Percentiles rank a stretch among this genome's conserved stretches.
phyloP scores from a whole-genome alignment of 2,888 invertebrate species.

The Drosophila ezoana region DNA sequence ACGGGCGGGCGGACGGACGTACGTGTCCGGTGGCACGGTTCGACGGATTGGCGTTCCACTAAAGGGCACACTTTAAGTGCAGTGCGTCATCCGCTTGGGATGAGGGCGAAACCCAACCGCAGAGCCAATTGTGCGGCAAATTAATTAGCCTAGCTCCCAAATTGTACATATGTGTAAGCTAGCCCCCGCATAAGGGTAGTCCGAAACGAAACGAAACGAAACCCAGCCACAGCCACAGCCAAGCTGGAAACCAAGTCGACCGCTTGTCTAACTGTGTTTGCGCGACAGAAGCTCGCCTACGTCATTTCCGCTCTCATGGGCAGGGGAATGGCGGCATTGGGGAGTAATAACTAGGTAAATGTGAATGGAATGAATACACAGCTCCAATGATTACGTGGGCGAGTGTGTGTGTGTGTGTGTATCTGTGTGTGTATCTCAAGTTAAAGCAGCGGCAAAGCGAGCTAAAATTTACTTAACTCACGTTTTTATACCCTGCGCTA shows the following conservation, averaged over 20 bases:
- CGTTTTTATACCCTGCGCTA: conserved; percentile 46
- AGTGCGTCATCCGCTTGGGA: conserved; percentile 38
- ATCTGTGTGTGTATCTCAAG: conserved; percentile 28
- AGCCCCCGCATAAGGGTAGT: conserved; percentile 27
- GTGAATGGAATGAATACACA: conserved; percentile 59
- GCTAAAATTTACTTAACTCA: conserved; percentile 68
- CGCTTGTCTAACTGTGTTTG: conserved; percentile 56
- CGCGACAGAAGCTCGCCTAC: conserved; percentile 40
- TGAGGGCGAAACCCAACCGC: conserved; percentile 19
- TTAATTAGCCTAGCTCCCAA: conserved; percentile 48
- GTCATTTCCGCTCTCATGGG: conserved; percentile 53
- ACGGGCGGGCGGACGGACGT: conserved; percentile 11
- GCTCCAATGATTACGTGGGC: background rate
- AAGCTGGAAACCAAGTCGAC: conserved; percentile 24
- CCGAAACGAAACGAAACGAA: background rate
- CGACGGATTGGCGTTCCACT: conserved; percentile 39
- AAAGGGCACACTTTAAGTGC: conserved; percentile 40
- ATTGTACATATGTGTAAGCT: conserved; percentile 1
- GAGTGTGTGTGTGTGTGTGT: background rate
- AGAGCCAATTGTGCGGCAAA: conserved; percentile 32
- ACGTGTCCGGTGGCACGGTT: conserved; percentile 42
- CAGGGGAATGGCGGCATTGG: conserved; percentile 5
- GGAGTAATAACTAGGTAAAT: conserved; percentile 34
- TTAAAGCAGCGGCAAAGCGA: conserved; percentile 22
- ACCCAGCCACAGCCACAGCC: background rate